phyloP scores from a whole-genome alignment of 2,888 invertebrate species.

The Steromphala cineraria region DNA sequence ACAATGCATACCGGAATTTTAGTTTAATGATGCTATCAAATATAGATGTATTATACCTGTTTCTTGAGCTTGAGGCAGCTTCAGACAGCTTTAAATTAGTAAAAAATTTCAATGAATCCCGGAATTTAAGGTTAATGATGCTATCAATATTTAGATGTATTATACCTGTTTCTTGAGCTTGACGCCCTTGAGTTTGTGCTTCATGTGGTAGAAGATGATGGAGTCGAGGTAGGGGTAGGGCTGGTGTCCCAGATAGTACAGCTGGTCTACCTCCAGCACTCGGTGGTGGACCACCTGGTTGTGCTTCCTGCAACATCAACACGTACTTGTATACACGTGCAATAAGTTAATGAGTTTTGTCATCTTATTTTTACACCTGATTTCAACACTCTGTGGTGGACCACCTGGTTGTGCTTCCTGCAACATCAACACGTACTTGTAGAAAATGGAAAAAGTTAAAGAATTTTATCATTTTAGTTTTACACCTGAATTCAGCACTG shows the following conservation, averaged over 20 bases:
- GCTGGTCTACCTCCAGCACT: slow-evolving; percentile 48
- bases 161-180: slow-evolving; percentile 53
- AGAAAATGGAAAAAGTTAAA: neutral
- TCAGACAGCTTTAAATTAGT: no score
- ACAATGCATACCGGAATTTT: no score
- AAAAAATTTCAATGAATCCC: no score
- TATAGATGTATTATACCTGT: slow-evolving; percentile 38
- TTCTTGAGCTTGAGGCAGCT: slow-evolving; percentile 48
- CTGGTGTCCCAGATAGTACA: slow-evolving; percentile 55
- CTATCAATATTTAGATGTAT: neutral
- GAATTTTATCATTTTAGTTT: no score
- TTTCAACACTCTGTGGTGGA: slow-evolving; percentile 52
- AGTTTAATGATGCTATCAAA: no score
- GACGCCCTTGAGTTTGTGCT: slow-evolving; percentile 51
- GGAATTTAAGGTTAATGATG: no score
- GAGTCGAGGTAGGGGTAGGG: slow-evolving; percentile 61
- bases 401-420: slow-evolving; percentile 42
- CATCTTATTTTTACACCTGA: no score
- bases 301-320: slow-evolving; percentile 33
- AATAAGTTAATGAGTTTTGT: no score
- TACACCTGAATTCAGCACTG: no score
- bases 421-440: neutral
- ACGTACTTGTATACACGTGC: neutral
- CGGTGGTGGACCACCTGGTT: slow-evolving; percentile 47
- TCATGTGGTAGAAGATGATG: slow-evolving; percentile 53